phyloP scores from a whole-genome alignment of 2,113 vertebrate species.

The Irena cyanogastra region DNA sequence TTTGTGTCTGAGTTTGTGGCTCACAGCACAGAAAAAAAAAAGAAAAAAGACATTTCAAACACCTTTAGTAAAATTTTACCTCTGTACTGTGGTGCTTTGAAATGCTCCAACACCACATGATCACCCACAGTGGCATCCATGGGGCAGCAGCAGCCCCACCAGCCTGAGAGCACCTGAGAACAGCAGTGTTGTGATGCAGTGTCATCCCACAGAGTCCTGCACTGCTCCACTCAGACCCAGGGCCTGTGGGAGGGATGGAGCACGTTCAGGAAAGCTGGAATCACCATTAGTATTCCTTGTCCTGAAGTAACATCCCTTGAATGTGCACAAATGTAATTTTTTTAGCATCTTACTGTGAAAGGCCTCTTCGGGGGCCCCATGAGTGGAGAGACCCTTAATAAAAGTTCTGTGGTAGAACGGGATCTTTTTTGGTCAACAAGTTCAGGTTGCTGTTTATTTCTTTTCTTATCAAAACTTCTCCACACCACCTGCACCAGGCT shows the following conservation, averaged over 20 bases:
- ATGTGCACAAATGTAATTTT: neutral
- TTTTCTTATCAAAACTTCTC: no score
- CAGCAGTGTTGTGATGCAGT: fast-evolving
- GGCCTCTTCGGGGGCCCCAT: no score
- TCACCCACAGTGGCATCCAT: neutral
- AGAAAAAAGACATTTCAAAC: neutral
- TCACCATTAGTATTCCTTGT: neutral
- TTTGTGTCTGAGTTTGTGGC: neutral
- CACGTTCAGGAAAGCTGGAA: neutral
- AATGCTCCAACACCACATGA: neutral
- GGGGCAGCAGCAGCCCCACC: neutral
- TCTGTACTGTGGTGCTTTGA: neutral
- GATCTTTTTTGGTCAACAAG: no score
- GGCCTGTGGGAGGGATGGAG: neutral
- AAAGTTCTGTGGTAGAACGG: no score
- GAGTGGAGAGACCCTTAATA: no score
- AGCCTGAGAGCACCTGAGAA: neutral
- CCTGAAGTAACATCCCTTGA: neutral
- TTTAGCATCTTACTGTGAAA: no score
- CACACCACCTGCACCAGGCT: no score
- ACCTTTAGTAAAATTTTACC: neutral
- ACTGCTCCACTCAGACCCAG: neutral
- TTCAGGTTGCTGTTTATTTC: no score
- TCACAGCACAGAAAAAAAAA: neutral
- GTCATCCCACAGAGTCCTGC: neutral